Evolutionary conservation across 2,113 vertebrate species (phyloP).

Genomic region (Crypturellus undulatus): DNA sequence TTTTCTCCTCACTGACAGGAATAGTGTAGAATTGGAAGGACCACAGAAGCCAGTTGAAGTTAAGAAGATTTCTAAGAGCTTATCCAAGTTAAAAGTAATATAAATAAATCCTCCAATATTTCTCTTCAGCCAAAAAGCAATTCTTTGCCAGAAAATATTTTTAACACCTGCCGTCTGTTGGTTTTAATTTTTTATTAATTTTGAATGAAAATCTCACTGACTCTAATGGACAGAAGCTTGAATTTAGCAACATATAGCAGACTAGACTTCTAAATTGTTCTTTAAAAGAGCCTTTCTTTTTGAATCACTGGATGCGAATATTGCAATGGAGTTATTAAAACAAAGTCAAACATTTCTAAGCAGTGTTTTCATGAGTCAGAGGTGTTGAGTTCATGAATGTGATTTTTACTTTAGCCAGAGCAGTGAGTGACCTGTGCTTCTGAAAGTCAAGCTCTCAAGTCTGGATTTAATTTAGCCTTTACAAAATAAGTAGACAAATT

Average conservation of each 20-base stretch:
- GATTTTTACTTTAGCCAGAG: conserved; percentile 39
- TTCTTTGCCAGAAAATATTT: conserved; percentile 29
- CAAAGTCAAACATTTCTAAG: background rate
- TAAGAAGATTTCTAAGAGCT: background rate
- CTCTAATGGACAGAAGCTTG: background rate
- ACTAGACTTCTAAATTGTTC: background rate
- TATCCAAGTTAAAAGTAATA: background rate
- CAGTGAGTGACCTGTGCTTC: background rate
- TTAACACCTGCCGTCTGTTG: conserved; percentile 29
- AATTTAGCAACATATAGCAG: background rate
- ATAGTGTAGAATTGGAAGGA: background rate
- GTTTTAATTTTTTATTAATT: conserved; percentile 45
- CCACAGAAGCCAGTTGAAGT: background rate
- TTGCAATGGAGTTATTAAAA: background rate
- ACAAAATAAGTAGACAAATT: conserved; percentile 22
- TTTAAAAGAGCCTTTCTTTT: background rate
- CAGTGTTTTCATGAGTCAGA: background rate
- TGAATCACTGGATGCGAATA: background rate
- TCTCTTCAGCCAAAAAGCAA: background rate
- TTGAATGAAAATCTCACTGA: background rate
- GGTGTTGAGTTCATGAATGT: conserved; percentile 7
- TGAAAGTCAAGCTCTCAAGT: conserved; percentile 4
- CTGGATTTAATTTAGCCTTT: conserved; percentile 12
- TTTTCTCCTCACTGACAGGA: background rate
- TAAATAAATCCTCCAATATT: background rate